Evolutionary conservation across 64 coral and sea anemone genomes (phyloP), one percentile per base, ranked within the genome.

Genomic region (Montipora foliosa): DNA sequence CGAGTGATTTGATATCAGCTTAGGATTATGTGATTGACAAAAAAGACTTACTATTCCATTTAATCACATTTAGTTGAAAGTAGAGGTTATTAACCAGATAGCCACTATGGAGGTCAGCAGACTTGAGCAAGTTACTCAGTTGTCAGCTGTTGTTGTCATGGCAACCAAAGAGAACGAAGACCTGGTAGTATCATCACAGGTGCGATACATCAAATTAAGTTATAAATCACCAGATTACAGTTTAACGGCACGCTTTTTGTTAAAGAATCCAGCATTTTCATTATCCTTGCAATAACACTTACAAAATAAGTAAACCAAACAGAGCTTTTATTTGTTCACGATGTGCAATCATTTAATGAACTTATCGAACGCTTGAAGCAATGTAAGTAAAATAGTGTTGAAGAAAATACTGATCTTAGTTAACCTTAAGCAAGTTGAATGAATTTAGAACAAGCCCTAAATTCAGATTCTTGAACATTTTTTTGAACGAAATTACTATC

Each of bases 81-180:
- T 78, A 50, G 70, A 80, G 4, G 37, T 95, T 5, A 11, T 95
- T 24, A 61, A 90, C 10, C 93, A 95, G 73, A 79, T 95, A 48
- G 78, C 93, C 5, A 74, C 51, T 53, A 71, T 77, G 5, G 68
- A 78, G 5, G 73, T 95, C 12, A 86, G 47, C 14, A 64, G 80
- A 17, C 60, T 95, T 47, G 72, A 82, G 9, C 88, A 95, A n/a
- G 73, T 95, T 8, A 75, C 93, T 80, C 93, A 95, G 49, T 19
- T 95, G 57, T 66, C 80, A 20, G 93, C 93, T 46, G 93, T 90
- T 5, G 88, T 95, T 77, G 24, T 67, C 24, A 52, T 50, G 9
- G 88, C 88, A 69, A 95, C 93, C 19, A 83, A 61, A 53, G 73
- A 77, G 77, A 55, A 90, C 11, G 29, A 95, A 8, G 93, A 90